Conservation (phyloP, 2,888 invertebrate genomes). For the Pristionchus entomophagus region DNA sequence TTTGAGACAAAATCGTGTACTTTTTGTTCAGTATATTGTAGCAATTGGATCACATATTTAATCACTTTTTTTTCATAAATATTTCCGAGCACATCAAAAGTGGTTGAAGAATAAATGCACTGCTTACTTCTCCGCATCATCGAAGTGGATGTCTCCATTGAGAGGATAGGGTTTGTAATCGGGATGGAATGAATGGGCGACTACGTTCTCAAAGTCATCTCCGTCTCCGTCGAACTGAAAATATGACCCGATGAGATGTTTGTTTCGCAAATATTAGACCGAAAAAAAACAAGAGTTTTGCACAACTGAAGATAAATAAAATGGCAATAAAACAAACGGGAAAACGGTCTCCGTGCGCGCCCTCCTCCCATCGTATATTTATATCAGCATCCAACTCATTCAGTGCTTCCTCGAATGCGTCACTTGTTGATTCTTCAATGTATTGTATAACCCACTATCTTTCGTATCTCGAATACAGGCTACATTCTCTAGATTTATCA, state of each 20-base stretch:
- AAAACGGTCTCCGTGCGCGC: slow-evolving; percentile 71
- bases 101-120: slow-evolving; percentile 67
- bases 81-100: slow-evolving; percentile 76
- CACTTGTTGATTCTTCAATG: slow-evolving; percentile 79
- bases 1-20: no score
- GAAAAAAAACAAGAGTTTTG: no score
- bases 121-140: slow-evolving; percentile 71
- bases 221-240: slow-evolving; percentile 69
- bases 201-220: slow-evolving; percentile 67
- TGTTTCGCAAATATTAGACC: no score
- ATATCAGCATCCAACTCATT: slow-evolving; percentile 83
- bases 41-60: not conserved
- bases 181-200: slow-evolving; percentile 76
- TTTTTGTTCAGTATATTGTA: not conserved
- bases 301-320: no score
- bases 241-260: no score
- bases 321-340: slow-evolving; percentile 55
- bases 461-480: not conserved
- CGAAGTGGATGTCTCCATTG: slow-evolving; percentile 76
- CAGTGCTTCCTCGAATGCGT: slow-evolving; percentile 67
- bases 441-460: not conserved
- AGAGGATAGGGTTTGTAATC: slow-evolving; percentile 66
- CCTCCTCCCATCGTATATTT: slow-evolving; percentile 83
- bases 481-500: not conserved
- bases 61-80: not conserved